phyloP scores from a whole-genome alignment of 2,888 invertebrate species.

The Cantharis rustica region DNA sequence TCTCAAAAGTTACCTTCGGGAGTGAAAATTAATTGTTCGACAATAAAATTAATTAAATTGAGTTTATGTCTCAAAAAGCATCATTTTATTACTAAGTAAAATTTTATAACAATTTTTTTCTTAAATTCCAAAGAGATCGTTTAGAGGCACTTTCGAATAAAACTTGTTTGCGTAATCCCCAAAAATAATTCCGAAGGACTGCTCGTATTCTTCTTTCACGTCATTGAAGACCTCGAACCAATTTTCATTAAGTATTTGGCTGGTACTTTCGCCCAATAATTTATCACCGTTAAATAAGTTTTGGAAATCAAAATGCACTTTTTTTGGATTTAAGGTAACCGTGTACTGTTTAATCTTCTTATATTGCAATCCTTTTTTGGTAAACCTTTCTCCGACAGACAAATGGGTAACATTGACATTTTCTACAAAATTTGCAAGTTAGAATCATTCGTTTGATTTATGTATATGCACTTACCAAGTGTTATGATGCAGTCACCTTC shows the following conservation, averaged over 20 bases:
- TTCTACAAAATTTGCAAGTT: constrained; percentile 52
- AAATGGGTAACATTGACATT: constrained; percentile 68
- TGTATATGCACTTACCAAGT: constrained; percentile 55
- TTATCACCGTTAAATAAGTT: constrained; percentile 62
- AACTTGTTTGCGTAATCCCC: constrained; percentile 9
- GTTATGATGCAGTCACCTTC: constrained; percentile 69
- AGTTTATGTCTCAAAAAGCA: too few relatives aligned
- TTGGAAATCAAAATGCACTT: constrained; percentile 65
- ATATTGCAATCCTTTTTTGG: constrained; percentile 66
- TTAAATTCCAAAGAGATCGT: constrained; percentile 10
- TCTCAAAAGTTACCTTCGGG: too few relatives aligned
- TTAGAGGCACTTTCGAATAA: constrained; percentile 13
- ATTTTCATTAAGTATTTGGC: constrained; percentile 53
- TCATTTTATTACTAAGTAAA: too few relatives aligned
- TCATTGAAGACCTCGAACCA: constrained; percentile 50
- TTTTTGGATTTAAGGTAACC: constrained; percentile 66
- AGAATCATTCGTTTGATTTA: not conserved
- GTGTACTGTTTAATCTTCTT: constrained; percentile 68
- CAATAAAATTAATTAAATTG: too few relatives aligned
- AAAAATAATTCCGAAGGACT: constrained; percentile 55
- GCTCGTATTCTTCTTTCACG: constrained; percentile 67
- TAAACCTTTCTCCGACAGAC: constrained; percentile 65
- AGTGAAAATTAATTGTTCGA: too few relatives aligned
- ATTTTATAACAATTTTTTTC: too few relatives aligned
- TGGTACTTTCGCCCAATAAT: constrained; percentile 45